Conservation (phyloP, 2,113 vertebrate genomes). For the Lophius piscatorius region DNA sequence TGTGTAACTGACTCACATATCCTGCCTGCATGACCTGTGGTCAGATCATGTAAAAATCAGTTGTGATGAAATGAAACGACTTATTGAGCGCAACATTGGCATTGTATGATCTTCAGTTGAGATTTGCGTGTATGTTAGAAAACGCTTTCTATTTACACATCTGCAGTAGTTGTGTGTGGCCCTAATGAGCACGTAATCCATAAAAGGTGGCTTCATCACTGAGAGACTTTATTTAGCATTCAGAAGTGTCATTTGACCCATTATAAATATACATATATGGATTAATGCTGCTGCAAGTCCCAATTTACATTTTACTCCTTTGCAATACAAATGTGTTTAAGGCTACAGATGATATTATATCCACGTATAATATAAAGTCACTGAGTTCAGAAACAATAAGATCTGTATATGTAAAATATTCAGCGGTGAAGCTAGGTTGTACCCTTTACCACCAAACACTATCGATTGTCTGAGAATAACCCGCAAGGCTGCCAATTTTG, state of each 20-base stretch:
- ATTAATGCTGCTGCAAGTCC: neutral
- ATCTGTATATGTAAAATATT: neutral
- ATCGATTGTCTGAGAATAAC: slow-evolving; percentile 43
- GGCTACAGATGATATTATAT: slow-evolving; percentile 2
- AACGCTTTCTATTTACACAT: too few species aligned
- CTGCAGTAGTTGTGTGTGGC: too few species aligned
- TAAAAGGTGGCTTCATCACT: too few species aligned
- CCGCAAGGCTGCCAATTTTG: slow-evolving; percentile 4
- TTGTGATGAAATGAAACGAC: too few species aligned
- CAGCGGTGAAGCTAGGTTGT: neutral
- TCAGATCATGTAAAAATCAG: too few species aligned
- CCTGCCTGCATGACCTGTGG: neutral
- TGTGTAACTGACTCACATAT: slow-evolving; percentile 4
- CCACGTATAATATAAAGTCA: neutral
- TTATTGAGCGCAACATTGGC: neutral
- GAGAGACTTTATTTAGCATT: too few species aligned
- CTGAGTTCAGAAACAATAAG: neutral
- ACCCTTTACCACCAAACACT: neutral
- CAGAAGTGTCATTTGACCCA: too few species aligned
- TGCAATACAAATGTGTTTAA: neutral
- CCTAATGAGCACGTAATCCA: too few species aligned
- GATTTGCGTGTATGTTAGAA: too few species aligned
- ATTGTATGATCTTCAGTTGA: neutral
- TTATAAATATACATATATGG: neutral
- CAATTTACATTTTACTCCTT: slow-evolving; percentile 8